A percentile compares a stretch with the other conserved stretches of the same genome.
These are phyloP conservation scores for Nothocercus julius DNA, from an alignment of 2,113 vertebrate species.

Conservation along the genomic window DNA sequence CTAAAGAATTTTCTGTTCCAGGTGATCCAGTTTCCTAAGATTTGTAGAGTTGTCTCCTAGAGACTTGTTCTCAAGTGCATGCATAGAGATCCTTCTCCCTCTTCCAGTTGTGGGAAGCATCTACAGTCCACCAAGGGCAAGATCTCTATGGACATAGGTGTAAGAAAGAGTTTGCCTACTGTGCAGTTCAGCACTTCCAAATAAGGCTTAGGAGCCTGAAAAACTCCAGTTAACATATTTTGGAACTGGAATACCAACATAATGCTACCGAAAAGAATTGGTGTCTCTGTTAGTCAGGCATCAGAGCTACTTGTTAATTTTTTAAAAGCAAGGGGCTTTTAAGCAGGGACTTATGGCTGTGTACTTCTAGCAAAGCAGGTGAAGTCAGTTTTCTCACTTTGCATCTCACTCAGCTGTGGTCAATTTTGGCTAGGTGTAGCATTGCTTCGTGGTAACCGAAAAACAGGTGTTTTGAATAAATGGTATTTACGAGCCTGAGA, in stretches of 20 bases:
- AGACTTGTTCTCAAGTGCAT: not conserved
- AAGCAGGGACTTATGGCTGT: not conserved
- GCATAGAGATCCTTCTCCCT: fast-evolving
- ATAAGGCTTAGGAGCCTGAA: not conserved
- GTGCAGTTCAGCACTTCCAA: not conserved
- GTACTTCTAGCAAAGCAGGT: not conserved
- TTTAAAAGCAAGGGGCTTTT: not conserved
- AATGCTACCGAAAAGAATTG: not conserved
- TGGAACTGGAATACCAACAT: fast-evolving
- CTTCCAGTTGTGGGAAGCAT: not conserved
- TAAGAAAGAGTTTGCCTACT: not conserved
- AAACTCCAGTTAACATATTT: not conserved
- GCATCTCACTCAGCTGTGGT: not conserved
- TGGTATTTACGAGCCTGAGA: not conserved
- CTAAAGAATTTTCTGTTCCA: not conserved
- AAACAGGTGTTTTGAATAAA: not conserved
- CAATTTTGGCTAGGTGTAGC: not conserved
- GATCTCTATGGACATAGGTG: not conserved
- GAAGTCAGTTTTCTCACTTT: not conserved
- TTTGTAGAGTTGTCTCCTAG: not conserved
- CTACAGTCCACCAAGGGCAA: not conserved
- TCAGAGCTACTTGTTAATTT: not conserved
- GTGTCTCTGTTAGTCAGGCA: not conserved
- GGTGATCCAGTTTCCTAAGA: not conserved
- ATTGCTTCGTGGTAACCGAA: not conserved